Evolutionary conservation across 2,888 invertebrate species (phyloP).

Genomic region (Dryobotodes eremita): DNA sequence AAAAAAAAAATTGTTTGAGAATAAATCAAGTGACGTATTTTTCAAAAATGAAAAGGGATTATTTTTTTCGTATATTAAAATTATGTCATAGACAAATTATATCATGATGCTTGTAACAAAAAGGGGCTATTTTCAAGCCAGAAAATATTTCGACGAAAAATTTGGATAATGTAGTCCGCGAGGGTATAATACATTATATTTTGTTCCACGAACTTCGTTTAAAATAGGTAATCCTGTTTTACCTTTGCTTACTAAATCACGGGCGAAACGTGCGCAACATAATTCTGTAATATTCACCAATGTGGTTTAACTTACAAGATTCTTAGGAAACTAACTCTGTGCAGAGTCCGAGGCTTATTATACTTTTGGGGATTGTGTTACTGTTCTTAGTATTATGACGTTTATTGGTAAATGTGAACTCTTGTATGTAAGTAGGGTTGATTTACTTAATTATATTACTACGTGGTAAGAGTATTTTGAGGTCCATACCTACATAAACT

Average conservation of each 20-base stretch:
- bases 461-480: background rate
- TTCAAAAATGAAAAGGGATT: background rate
- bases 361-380: slow-evolving; percentile 2
- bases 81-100: background rate
- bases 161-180: background rate
- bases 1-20: no score
- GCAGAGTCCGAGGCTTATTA: slow-evolving; percentile 4
- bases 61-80: background rate
- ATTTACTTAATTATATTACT: slow-evolving; percentile 7
- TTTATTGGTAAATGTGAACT: background rate
- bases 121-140: background rate
- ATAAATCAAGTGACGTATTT: background rate
- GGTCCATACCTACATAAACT: background rate
- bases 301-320: slow-evolving; percentile 24
- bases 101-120: background rate
- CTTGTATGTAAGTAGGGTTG: background rate
- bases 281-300: slow-evolving; percentile 15
- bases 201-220: slow-evolving; percentile 23
- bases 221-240: slow-evolving; percentile 50
- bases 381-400: background rate
- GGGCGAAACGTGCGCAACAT: slow-evolving; percentile 27
- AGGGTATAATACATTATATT: slow-evolving; percentile 28
- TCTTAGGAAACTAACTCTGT: slow-evolving; percentile 31
- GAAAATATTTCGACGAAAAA: slow-evolving; percentile 1
- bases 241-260: background rate